Evolutionary conservation across 2,797 vertebrate species (phyloP).

Genomic region (Leucoraja ocellata): DNA sequence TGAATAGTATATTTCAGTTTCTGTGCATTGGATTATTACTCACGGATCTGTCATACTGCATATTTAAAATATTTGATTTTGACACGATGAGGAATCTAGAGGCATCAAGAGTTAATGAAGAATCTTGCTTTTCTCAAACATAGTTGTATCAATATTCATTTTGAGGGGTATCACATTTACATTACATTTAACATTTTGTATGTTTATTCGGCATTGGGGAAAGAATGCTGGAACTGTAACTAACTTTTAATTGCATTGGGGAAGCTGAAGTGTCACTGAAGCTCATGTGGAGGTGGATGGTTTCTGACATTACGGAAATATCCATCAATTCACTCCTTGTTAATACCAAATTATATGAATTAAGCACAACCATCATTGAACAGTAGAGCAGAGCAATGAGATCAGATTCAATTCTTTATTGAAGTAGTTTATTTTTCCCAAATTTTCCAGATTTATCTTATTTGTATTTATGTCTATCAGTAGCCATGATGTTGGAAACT

Average conservation of each 20-base stretch:
- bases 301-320: not conserved
- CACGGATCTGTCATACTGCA: not conserved
- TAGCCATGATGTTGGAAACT: too few relatives aligned
- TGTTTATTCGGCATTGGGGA: not conserved
- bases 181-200: not conserved
- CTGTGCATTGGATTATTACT: not conserved
- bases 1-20: not conserved
- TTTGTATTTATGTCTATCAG: not conserved
- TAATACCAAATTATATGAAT: not conserved
- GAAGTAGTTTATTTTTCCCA: not conserved
- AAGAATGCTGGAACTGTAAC: not conserved
- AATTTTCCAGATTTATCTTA: not conserved
- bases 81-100: not conserved
- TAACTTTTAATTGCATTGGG: not conserved
- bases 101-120: not conserved
- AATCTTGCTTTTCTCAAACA: too few relatives aligned
- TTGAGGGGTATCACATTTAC: not conserved
- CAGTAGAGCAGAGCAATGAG: not conserved
- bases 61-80: not conserved
- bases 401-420: not conserved
- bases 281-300: not conserved
- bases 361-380: not conserved
- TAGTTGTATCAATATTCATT: not conserved
- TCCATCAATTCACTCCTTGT: not conserved
- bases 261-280: not conserved